Evolutionary conservation across 2,888 invertebrate genomes (phyloP).

Genomic region (Sicus ferrugineus): DNA sequence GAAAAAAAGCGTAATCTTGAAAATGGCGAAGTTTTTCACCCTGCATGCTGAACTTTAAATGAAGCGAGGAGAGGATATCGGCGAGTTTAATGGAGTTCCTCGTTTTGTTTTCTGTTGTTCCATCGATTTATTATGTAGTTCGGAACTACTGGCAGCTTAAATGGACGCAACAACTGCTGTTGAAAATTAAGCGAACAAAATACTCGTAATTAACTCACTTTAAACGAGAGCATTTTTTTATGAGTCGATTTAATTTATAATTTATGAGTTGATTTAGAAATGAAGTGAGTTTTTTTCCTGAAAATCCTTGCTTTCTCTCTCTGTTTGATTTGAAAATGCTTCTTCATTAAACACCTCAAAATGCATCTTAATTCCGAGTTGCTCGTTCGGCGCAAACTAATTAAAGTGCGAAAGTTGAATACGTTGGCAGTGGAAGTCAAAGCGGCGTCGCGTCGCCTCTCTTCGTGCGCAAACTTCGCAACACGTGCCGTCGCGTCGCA

Average conservation of each 20-base stretch:
- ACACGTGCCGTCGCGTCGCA: not conserved
- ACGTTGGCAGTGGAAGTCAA: constrained; percentile 5
- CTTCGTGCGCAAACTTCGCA: constrained; percentile 2
- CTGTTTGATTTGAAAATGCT: no score
- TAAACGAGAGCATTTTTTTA: no score
- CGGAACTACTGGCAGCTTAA: not conserved
- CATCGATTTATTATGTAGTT: not conserved
- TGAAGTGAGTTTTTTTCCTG: no score
- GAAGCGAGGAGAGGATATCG: not conserved
- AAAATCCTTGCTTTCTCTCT: no score
- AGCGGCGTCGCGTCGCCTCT: not conserved
- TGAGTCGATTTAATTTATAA: no score
- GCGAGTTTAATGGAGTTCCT: constrained; percentile 12
- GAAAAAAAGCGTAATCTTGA: no score
- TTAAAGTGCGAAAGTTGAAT: constrained; percentile 7
- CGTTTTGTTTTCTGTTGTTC: not conserved
- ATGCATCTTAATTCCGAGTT: not conserved
- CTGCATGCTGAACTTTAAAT: not conserved
- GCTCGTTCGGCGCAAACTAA: not conserved
- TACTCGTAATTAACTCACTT: no score
- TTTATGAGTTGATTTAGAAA: no score
- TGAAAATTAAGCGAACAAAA: no score
- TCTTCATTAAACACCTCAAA: not conserved
- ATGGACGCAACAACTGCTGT: not conserved
- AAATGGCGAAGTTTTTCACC: not conserved